Evolutionary conservation across 2,113 vertebrate species (phyloP), one percentile per base, ranked within the genome.

Genomic region (Osmerus eperlanus): DNA sequence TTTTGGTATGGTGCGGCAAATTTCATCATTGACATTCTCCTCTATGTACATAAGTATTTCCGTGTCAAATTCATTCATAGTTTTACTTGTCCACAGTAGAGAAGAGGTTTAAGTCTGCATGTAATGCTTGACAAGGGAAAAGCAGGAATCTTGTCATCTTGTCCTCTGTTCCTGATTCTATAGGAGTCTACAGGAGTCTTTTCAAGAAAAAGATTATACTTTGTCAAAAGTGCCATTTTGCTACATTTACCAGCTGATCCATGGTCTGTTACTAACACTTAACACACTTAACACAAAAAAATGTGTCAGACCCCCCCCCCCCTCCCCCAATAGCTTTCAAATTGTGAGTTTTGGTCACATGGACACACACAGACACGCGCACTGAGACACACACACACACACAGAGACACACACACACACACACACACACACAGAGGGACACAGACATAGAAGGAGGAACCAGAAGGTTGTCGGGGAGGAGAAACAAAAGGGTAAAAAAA

Each of bases 151-250:
- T 56, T 21, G 73, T 75, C 59, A 0, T 36, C 65, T 56, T 62
- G 55, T 79, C 78, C 54, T 52, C 72, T 65, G 72, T 78, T 72
- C 80, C 69, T 75, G 80, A 63, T n/a, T 62, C 70, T 72, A 70
- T 86, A 78, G 59, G 64, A 85, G 84, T 86, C 71, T 75, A 68
- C 70, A 86, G 70, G 80, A 89, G 90, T 88, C 82, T 80, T 65
- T 73, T 67, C 55, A 12, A 67, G 75, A 72, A 83, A 74, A 73
- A 67, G 82, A 72, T 71, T 71, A 83, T 85, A 84, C 74, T 74
- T 78, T 84, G 75, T 88, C 67, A 74, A 86, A 95, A 95, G 94
- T 94, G 95, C 95, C 93, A 88, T 95, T 95, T 95, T 95, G 96
- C 96, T 97, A 96, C 96, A 95, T 94, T 89, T 89, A 86, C 90